These are phyloP conservation scores for Molorchus minor DNA, from an alignment of 2,888 invertebrate species.

Conservation along the genomic window DNA sequence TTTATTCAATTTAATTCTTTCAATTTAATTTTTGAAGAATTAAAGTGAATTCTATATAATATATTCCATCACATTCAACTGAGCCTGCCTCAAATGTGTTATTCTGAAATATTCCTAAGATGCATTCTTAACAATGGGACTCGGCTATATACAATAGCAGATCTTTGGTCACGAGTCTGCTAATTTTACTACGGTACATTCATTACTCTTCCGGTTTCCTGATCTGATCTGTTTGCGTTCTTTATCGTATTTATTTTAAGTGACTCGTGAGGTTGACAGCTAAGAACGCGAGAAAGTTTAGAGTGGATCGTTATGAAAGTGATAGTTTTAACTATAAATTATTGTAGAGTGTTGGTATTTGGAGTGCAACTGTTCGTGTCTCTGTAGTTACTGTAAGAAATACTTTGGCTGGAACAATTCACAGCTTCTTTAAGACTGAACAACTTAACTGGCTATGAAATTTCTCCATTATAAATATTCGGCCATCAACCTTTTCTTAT, in stretches of 20 bases:
- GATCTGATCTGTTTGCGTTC: not conserved
- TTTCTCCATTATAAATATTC: too few species aligned
- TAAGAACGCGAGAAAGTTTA: not conserved
- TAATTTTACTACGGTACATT: not conserved
- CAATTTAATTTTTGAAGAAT: too few species aligned
- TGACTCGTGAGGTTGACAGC: not conserved
- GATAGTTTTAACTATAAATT: constrained; percentile 7
- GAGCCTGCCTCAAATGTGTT: too few species aligned
- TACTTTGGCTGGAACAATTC: too few species aligned
- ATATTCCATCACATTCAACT: too few species aligned
- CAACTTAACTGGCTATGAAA: too few species aligned
- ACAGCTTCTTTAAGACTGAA: too few species aligned
- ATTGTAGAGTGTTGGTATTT: not conserved
- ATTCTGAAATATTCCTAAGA: too few species aligned
- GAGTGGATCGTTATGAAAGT: constrained; percentile 15
- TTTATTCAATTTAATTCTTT: too few species aligned
- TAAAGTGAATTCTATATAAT: too few species aligned
- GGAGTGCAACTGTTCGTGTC: not conserved
- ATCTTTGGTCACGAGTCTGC: constrained; percentile 6
- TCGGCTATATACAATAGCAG: constrained; percentile 7
- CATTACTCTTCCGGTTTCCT: constrained; percentile 11
- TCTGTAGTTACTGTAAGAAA: too few species aligned
- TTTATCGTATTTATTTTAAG: constrained; percentile 7
- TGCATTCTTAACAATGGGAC: not conserved
- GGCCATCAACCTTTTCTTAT: too few species aligned